A percentile compares a stretch with the other conserved stretches of the same genome.
Evolutionary conservation across 2,888 invertebrate genomes (phyloP).

Genomic region (Hipparchia semele): DNA sequence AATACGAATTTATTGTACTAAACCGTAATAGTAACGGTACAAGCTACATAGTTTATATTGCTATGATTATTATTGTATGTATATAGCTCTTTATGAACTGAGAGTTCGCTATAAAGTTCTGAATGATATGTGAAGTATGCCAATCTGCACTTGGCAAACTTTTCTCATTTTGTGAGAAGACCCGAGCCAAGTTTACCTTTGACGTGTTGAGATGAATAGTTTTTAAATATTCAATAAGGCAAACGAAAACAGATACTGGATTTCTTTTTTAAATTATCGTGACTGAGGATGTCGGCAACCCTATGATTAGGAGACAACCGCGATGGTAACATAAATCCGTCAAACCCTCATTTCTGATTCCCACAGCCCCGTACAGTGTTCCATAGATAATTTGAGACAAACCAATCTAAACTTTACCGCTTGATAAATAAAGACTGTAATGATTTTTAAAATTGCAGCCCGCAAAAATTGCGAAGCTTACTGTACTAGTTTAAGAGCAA

Average conservation of each 20-base stretch:
- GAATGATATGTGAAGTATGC: too few relatives aligned
- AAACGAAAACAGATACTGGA: neutral
- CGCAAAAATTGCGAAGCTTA: slow-evolving; percentile 25
- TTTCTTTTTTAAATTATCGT: neutral
- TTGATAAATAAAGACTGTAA: slow-evolving; percentile 26
- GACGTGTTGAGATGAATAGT: too few relatives aligned
- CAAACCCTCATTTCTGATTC: slow-evolving; percentile 54
- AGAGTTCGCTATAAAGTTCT: too few relatives aligned
- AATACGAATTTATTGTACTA: neutral
- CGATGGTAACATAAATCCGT: slow-evolving; percentile 46
- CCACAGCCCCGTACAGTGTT: slow-evolving; percentile 54
- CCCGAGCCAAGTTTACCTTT: too few relatives aligned
- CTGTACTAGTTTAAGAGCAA: slow-evolving; percentile 41
- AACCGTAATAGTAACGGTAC: too few relatives aligned
- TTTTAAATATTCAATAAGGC: neutral
- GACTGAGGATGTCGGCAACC: slow-evolving; percentile 5
- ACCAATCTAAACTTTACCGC: slow-evolving; percentile 19
- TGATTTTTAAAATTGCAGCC: slow-evolving; percentile 14
- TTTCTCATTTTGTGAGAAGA: too few relatives aligned
- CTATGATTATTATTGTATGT: too few relatives aligned
- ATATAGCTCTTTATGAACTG: too few relatives aligned
- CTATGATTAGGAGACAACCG: slow-evolving; percentile 40
- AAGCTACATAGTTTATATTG: too few relatives aligned
- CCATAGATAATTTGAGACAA: slow-evolving; percentile 12
- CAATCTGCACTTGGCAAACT: too few relatives aligned